phyloP scores from a whole-genome alignment of 1,140 invertebrate genomes.

The Dendrolimus punctatus region DNA sequence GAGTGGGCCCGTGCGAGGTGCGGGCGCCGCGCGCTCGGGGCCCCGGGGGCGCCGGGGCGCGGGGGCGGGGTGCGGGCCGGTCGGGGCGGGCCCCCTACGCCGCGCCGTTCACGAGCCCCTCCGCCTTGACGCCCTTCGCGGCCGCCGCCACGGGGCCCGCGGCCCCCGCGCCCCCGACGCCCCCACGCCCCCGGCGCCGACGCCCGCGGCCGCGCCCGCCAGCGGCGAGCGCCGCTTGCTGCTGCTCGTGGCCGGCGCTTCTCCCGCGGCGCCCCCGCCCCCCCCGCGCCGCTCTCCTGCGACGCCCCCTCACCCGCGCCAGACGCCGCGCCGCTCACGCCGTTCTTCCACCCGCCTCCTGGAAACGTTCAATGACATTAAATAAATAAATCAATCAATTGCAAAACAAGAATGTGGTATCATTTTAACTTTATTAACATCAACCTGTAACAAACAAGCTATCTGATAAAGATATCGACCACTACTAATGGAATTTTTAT shows the following conservation, averaged over 20 bases:
- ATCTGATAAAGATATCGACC: too few relatives aligned
- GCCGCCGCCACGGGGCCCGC: conserved; percentile 38
- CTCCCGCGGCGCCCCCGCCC: conserved; percentile 20
- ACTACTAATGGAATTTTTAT: too few relatives aligned
- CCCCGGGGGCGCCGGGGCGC: conserved; percentile 1
- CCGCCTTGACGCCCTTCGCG: conserved; percentile 5
- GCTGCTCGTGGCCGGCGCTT: conserved; percentile 14
- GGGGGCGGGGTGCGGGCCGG: conserved; percentile 22
- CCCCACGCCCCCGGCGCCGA: conserved; percentile 32
- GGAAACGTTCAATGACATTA: conserved; percentile 9
- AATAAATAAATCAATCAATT: too few relatives aligned
- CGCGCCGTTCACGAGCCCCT: conserved; percentile 14
- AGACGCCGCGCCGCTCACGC: conserved; percentile 28
- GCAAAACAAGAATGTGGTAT: too few relatives aligned
- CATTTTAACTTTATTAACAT: too few relatives aligned
- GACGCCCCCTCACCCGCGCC: conserved; percentile 32
- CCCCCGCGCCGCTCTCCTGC: conserved; percentile 21
- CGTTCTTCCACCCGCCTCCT: conserved; percentile 73
- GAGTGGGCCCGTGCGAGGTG: conserved; percentile 4
- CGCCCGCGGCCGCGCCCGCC: conserved; percentile 35
- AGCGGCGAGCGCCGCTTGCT: conserved; percentile 24
- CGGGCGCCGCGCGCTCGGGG: conserved; percentile 6
- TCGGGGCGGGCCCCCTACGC: conserved; percentile 46
- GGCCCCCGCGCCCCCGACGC: conserved; percentile 14
- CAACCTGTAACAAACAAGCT: too few relatives aligned